These are phyloP conservation scores for Campylomormyrus numenius DNA, from an alignment of 2,113 vertebrate genomes.

Conservation along the genomic window DNA sequence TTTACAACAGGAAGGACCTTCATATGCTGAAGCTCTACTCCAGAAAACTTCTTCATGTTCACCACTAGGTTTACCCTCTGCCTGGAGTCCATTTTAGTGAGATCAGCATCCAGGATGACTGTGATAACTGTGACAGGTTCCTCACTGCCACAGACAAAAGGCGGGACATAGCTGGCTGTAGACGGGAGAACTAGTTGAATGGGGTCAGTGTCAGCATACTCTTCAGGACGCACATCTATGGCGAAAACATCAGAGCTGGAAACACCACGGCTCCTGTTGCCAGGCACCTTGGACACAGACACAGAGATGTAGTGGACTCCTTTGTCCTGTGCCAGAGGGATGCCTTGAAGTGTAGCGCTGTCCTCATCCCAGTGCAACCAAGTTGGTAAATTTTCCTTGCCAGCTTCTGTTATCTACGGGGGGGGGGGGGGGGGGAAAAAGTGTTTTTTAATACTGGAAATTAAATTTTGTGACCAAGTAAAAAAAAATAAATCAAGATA, in stretches of 20 bases:
- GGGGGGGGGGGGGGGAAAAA: constrained; percentile 7
- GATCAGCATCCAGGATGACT: constrained; percentile 89
- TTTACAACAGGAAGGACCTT: constrained; percentile 89
- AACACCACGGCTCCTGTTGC: constrained; percentile 63
- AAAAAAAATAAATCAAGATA: background rate
- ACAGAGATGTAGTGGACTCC: constrained; percentile 84
- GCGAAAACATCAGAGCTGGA: constrained; percentile 76
- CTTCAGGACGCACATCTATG: constrained; percentile 85
- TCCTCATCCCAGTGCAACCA: constrained; percentile 83
- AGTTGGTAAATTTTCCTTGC: constrained; percentile 75
- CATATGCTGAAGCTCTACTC: constrained; percentile 81
- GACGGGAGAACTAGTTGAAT: constrained; percentile 63
- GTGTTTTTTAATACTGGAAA: background rate
- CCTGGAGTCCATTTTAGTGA: constrained; percentile 88
- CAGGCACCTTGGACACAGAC: constrained; percentile 58
- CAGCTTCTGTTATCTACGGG: constrained; percentile 72
- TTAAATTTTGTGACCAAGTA: background rate
- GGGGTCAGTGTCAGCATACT: constrained; percentile 74
- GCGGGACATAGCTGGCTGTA: constrained; percentile 45
- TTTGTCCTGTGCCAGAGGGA: constrained; percentile 86
- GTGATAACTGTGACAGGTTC: constrained; percentile 85
- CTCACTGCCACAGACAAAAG: constrained; percentile 71
- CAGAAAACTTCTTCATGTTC: constrained; percentile 79
- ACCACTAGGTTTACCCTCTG: constrained; percentile 75
- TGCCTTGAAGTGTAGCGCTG: constrained; percentile 70